A percentile compares a stretch with the other conserved stretches of the same genome.
These are phyloP conservation scores for Monopterus albus DNA, from an alignment of 2,113 vertebrate species.

Conservation along the genomic window DNA sequence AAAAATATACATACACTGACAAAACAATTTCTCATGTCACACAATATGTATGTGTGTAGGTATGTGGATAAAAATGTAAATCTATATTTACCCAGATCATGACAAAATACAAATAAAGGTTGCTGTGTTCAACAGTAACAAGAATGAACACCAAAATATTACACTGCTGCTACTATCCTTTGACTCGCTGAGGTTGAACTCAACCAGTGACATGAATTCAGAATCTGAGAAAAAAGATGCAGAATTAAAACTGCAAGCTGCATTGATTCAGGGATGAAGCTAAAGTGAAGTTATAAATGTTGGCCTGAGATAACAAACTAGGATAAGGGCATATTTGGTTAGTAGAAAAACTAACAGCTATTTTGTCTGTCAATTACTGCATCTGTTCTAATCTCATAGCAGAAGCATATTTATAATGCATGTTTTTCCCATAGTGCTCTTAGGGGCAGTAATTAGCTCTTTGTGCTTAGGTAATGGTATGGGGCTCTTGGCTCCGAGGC, in stretches of 20 bases:
- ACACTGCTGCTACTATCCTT: no score
- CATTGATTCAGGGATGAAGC: background rate
- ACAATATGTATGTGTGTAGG: no score
- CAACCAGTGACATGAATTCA: no score
- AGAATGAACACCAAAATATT: no score
- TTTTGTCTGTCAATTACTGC: slow-evolving; percentile 44
- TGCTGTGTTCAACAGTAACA: no score
- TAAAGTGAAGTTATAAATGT: background rate
- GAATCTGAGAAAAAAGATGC: background rate
- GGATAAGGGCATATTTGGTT: background rate
- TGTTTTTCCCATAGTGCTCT: slow-evolving; percentile 50
- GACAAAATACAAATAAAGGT: no score
- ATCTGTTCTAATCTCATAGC: slow-evolving; percentile 26
- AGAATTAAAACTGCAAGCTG: background rate
- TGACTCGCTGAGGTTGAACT: no score
- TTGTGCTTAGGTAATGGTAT: slow-evolving; percentile 62
- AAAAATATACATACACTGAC: no score
- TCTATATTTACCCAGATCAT: no score
- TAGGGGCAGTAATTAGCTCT: slow-evolving; percentile 58
- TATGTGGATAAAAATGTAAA: no score
- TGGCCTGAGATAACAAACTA: background rate
- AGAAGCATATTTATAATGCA: slow-evolving; percentile 40
- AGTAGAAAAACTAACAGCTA: slow-evolving; percentile 39
- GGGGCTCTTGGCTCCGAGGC: slow-evolving; percentile 55
- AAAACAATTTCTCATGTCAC: no score